Percentiles rank a stretch among this genome's conserved stretches.
phyloP scores from a whole-genome alignment of 2,113 vertebrate species.

The Monopterus albus region DNA sequence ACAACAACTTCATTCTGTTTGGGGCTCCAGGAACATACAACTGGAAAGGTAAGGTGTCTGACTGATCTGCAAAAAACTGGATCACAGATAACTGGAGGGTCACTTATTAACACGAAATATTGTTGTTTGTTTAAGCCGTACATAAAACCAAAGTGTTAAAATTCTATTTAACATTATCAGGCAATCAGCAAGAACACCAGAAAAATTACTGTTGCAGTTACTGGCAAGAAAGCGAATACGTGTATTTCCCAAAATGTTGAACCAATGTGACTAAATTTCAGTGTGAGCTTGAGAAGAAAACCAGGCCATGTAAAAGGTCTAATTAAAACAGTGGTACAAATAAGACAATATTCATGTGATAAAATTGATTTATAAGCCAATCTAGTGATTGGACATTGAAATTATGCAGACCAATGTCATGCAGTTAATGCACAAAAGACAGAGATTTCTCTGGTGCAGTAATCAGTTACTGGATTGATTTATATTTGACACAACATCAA shows the following conservation, averaged over 20 bases:
- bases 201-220: not conserved
- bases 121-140: no score
- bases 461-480: slow-evolving; percentile 19
- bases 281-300: not conserved
- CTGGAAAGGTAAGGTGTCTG: slow-evolving; percentile 90
- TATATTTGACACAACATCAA: slow-evolving; percentile 14
- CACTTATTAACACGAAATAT: no score
- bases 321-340: slow-evolving; percentile 10
- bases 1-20: slow-evolving; percentile 91
- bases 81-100: no score
- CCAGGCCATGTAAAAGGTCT: not conserved
- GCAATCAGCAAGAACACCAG: not conserved
- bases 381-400: slow-evolving; percentile 39
- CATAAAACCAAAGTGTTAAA: no score
- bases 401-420: slow-evolving; percentile 19
- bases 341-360: not conserved
- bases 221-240: not conserved
- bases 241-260: no score
- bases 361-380: slow-evolving; percentile 53
- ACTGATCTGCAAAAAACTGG: not conserved
- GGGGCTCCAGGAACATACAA: slow-evolving; percentile 96
- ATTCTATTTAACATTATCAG: not conserved
- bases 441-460: slow-evolving; percentile 13
- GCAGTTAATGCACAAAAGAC: slow-evolving; percentile 42
- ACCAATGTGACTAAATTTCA: no score